Base-by-base conservation (phyloP, 2,113 vertebrate genomes). In the Laterallus jamaicensis region DNA sequence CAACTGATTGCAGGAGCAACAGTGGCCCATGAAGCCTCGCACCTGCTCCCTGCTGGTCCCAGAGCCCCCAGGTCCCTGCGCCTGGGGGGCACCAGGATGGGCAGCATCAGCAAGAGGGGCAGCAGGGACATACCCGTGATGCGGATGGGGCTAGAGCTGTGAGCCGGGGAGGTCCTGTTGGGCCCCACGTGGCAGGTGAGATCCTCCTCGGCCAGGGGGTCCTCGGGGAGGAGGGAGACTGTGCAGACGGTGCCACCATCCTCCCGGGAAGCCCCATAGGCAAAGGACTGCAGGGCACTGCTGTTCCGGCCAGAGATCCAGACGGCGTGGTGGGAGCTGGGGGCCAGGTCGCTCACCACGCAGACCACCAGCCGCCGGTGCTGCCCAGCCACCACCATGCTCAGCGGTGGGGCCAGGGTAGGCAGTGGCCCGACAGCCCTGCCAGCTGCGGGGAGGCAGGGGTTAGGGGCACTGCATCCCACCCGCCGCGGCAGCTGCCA, bases 241-340 rank as follows among this genome's bases (percentile, higher is more conserved):
- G 97, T 97, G 58, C 97, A 98, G 62, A 97, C 1, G 5, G 92
- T 93, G 39, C 96, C 98, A 29, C 97, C 98, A 6, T 97, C 97
- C 44, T 98, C 97, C 14, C 5, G 92, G 15, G 96, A 97, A 17
- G 68, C 42, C 10, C 97, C 94, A 0, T 98, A 98, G 60, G 95
- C 56, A 39, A 98, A 98, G 81, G 97, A 84, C 3, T 98, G 95
- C 67, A 98, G 74, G 19, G 86, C 2, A 2, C 95, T 98, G 20
- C 97, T 95, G 0, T 98, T 98, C 42, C 71, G 94, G 0, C 76
- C 7, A 2, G 98, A 96, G 90, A 98, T 98, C 98, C 98, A 98
- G 74, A 98, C 67, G 3, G 95, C 12, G 0, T 96, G 73, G 22
- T 92, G 40, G 2, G 93, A 93, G 18, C 81, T 6, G 2, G 97